Conservation (phyloP, 2,888 invertebrate species). For the Venustoraphidia nigricollis region DNA sequence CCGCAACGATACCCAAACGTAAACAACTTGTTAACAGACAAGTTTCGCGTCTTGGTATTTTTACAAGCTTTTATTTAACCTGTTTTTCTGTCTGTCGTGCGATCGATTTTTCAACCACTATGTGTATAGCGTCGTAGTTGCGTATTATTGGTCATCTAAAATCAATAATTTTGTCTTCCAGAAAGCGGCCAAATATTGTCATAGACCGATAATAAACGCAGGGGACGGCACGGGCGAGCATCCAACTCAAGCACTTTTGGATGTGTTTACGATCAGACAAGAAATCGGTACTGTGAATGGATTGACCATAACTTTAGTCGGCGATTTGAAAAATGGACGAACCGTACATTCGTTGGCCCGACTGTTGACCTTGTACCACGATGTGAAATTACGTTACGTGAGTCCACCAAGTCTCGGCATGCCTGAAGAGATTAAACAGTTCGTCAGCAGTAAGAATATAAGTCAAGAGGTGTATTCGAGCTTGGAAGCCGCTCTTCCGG, state of each 20-base stretch:
- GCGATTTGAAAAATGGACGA: slow-evolving; percentile 93
- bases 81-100: too few relatives aligned
- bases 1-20: too few relatives aligned
- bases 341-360: slow-evolving; percentile 96
- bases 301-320: slow-evolving; percentile 93
- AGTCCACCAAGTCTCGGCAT: slow-evolving; percentile 76
- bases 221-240: slow-evolving; percentile 97
- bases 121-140: too few relatives aligned
- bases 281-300: slow-evolving; percentile 98
- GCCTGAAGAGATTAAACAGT: slow-evolving; percentile 75
- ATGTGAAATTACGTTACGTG: slow-evolving; percentile 84
- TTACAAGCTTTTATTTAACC: too few relatives aligned
- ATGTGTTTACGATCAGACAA: slow-evolving; percentile 95
- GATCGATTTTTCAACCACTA: too few relatives aligned
- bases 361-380: slow-evolving; percentile 74
- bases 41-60: too few relatives aligned
- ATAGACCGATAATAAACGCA: slow-evolving; percentile 91
- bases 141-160: background rate
- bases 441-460: slow-evolving; percentile 42
- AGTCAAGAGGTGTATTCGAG: slow-evolving; percentile 55
- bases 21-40: too few relatives aligned
- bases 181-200: slow-evolving; percentile 67
- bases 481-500: slow-evolving; percentile 75
- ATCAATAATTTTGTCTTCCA: slow-evolving; percentile 24
- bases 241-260: slow-evolving; percentile 93